Base-by-base conservation (phyloP, 2,797 vertebrate species). In the Galaxias olidus region DNA sequence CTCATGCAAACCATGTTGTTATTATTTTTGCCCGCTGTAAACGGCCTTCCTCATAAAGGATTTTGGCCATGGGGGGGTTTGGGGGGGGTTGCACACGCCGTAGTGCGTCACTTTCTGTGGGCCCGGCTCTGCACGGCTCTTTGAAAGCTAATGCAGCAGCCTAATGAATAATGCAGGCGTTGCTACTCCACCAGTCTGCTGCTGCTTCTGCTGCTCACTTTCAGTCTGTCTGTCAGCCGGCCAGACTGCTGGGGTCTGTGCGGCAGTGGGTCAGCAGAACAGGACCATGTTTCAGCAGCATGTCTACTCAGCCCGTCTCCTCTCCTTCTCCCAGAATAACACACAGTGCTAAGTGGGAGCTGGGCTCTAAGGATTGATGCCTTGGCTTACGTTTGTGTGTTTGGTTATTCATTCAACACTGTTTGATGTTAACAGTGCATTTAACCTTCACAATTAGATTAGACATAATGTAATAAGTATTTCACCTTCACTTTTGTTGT, bases 81-180 rank as follows among this genome's bases (percentile, higher is more conserved):
- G 55, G 63, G 6, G 61, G 55, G 63, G 6, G 61, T 65, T 11
- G 6, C 54, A 71, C 63, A 78, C 74, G 66, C 51, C 73, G 67
- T 83, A 74, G 59, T 69, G 77, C 69, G 76, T 73, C 63, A 61
- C 65, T 42, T 42, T 73, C 69, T 77, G 66, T 72, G 68, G 68
- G 61, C 19, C 44, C 68, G 17, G 63, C 73, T 43, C 68, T 62
- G 79, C 72, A 66, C 72, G 8, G 9, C 68, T 70, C 73, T 65
- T 69, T 51, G 71, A 80, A 81, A 84, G 65, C 80, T 84, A 81
- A 86, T 84, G 77, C 73, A 55, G n/a, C 67, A 53, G 61, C 48
- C 14, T 4, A 63, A 90, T 92, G 81, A 92, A 92, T 92, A 88
- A 91, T 91, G 81, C 72, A 91, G 76, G 30, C 18, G 54, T 63